Evolutionary conservation across 2,888 invertebrate species (phyloP).

Genomic region (Taphrorychus bicolor): DNA sequence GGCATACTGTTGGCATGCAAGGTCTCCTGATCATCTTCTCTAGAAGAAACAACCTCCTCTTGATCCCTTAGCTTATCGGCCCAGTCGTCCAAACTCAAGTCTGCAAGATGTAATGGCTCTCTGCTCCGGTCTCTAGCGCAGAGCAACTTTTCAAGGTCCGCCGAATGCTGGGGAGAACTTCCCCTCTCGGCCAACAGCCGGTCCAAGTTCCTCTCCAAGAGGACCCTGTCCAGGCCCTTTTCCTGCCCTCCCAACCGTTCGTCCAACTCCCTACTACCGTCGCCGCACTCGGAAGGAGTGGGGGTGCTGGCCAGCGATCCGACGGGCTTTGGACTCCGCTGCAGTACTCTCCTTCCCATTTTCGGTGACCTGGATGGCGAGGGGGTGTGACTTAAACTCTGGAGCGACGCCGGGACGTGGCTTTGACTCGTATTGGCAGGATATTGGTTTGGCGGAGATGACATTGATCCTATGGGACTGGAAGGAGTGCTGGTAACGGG

Average conservation of each 20-base stretch:
- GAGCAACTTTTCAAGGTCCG: conserved; percentile 62
- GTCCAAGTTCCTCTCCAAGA: conserved; percentile 73
- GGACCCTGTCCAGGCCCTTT: conserved; percentile 70
- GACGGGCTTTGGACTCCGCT: conserved; percentile 59
- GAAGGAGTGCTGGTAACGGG: conserved; percentile 70
- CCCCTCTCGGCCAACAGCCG: conserved; percentile 62
- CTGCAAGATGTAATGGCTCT: conserved; percentile 67
- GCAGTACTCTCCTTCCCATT: conserved; percentile 63
- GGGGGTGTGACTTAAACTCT: conserved; percentile 58
- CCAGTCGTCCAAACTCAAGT: conserved; percentile 66
- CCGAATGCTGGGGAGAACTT: conserved; percentile 52
- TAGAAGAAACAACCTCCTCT: conserved; percentile 8
- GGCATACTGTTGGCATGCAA: conserved; percentile 70
- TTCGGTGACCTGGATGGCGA: conserved; percentile 65
- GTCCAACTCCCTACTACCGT: conserved; percentile 12
- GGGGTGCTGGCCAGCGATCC: conserved; percentile 59
- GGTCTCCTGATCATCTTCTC: conserved; percentile 51
- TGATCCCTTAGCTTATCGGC: conserved; percentile 52
- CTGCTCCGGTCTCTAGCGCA: conserved; percentile 66
- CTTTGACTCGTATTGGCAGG: conserved; percentile 1
- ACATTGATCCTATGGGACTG: conserved; percentile 50
- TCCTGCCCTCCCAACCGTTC: conserved; percentile 40
- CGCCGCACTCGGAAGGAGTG: conserved; percentile 53
- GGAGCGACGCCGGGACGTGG: conserved; percentile 17
- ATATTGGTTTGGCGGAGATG: conserved; percentile 43